A percentile compares a stretch with the other conserved stretches of the same genome.
Conservation (phyloP, 1,140 invertebrate species). For the Whitmania pigra region DNA sequence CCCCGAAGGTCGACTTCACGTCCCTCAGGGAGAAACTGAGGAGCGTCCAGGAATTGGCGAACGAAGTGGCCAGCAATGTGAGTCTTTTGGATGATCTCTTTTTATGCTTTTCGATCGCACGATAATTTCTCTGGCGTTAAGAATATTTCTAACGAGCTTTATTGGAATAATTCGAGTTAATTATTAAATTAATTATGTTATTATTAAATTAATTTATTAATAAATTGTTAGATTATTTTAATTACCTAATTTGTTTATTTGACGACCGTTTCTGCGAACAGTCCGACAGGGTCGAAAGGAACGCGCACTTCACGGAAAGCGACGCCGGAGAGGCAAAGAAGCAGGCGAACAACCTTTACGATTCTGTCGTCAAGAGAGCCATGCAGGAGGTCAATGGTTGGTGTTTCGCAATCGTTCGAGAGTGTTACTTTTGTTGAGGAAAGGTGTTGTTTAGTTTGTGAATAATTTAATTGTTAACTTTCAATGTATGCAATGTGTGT, state of each 20-base stretch:
- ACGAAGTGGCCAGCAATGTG: constrained; percentile 40
- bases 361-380: constrained; percentile 16
- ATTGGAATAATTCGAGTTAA: no score
- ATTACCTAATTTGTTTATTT: neutral
- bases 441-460: neutral
- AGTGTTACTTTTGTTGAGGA: neutral
- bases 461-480: neutral
- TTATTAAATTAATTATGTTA: no score
- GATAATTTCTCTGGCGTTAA: neutral
- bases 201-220: neutral
- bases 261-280: constrained; percentile 25
- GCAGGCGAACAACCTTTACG: constrained; percentile 17
- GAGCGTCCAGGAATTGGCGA: constrained; percentile 47
- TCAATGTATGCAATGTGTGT: no score
- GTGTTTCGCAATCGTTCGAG: neutral
- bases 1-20: constrained; percentile 49
- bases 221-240: constrained; percentile 7
- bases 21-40: constrained; percentile 51
- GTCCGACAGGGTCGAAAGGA: constrained; percentile 34
- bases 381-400: constrained; percentile 26
- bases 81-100: constrained; percentile 28
- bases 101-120: no score
- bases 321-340: constrained; percentile 25
- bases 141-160: no score
- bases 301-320: constrained; percentile 29